Conservation (phyloP, 23 tunicate species). For the Clavelina lepadiformis region DNA sequence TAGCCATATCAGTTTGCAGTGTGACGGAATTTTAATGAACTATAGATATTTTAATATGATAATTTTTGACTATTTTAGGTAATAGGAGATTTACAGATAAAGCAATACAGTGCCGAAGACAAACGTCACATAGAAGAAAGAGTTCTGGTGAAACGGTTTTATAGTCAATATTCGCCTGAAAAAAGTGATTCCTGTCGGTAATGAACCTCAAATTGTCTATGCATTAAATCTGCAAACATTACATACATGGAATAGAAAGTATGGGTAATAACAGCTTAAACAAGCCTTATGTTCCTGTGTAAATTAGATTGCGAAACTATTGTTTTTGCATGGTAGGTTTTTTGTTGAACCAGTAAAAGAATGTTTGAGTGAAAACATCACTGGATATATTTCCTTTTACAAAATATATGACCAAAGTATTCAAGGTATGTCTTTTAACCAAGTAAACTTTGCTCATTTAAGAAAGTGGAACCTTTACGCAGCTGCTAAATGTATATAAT, state of each 20-base stretch:
- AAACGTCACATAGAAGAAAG: slow-evolving; percentile 49
- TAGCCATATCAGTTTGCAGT: too few relatives aligned
- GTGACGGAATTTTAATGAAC: too few relatives aligned
- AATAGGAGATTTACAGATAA: slow-evolving; percentile 46
- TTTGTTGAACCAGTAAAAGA: slow-evolving; percentile 8
- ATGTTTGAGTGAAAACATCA: slow-evolving; percentile 1
- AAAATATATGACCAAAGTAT: slow-evolving; percentile 21
- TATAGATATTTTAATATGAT: too few relatives aligned
- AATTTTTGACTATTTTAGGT: too few relatives aligned
- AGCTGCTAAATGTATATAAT: too few relatives aligned
- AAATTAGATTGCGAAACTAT: background rate
- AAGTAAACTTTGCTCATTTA: too few relatives aligned
- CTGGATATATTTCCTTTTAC: slow-evolving; percentile 74
- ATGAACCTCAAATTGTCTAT: background rate
- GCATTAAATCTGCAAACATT: too few relatives aligned
- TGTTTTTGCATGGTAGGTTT: too few relatives aligned
- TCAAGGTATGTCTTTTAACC: slow-evolving; percentile 18
- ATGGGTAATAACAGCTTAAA: too few relatives aligned
- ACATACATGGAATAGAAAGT: too few relatives aligned
- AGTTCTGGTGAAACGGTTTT: slow-evolving; percentile 29
- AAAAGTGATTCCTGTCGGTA: slow-evolving; percentile 61
- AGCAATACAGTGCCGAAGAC: slow-evolving; percentile 26
- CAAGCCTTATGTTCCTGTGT: background rate
- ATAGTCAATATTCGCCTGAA: slow-evolving; percentile 75
- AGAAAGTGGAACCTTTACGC: too few relatives aligned